Evolutionary conservation across 2,888 invertebrate species (phyloP).

Genomic region (Cyclophora punctaria): DNA sequence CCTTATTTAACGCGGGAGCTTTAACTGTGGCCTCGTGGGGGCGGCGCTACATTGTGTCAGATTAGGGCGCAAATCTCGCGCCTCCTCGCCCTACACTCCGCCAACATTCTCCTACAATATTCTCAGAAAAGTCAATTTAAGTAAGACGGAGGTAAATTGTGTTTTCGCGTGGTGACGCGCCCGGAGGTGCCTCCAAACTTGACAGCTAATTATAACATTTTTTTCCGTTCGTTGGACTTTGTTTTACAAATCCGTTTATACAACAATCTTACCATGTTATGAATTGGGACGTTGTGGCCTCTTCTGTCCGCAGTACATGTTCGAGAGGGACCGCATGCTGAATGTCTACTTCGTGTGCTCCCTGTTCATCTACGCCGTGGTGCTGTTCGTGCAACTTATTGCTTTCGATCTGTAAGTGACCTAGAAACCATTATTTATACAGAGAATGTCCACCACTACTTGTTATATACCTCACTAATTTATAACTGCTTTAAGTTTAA

Average conservation of each 20-base stretch:
- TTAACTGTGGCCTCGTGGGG: neutral
- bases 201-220: slow-evolving; percentile 21
- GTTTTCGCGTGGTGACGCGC: slow-evolving; percentile 12
- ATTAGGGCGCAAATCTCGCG: slow-evolving; percentile 1
- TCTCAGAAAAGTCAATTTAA: slow-evolving; percentile 14
- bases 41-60: slow-evolving; percentile 1
- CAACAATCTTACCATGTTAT: slow-evolving; percentile 4
- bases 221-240: slow-evolving; percentile 11
- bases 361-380: slow-evolving; percentile 80
- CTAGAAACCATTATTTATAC: too few species aligned
- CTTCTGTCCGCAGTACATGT: slow-evolving; percentile 79
- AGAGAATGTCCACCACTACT: too few species aligned
- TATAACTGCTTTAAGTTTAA: too few species aligned
- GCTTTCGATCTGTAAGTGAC: slow-evolving; percentile 78
- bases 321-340: slow-evolving; percentile 90
- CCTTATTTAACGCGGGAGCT: neutral
- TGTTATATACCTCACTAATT: too few species aligned
- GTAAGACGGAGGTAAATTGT: slow-evolving; percentile 22
- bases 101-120: slow-evolving; percentile 2
- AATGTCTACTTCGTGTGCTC: slow-evolving; percentile 90
- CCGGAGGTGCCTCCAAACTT: slow-evolving; percentile 4
- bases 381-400: slow-evolving; percentile 80
- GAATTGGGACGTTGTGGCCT: neutral
- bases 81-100: neutral
- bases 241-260: slow-evolving; percentile 12